Percentiles rank a stretch among this genome's conserved stretches.
Evolutionary conservation across 2,888 invertebrate genomes (phyloP).

Genomic region (Corbicula japonica): DNA sequence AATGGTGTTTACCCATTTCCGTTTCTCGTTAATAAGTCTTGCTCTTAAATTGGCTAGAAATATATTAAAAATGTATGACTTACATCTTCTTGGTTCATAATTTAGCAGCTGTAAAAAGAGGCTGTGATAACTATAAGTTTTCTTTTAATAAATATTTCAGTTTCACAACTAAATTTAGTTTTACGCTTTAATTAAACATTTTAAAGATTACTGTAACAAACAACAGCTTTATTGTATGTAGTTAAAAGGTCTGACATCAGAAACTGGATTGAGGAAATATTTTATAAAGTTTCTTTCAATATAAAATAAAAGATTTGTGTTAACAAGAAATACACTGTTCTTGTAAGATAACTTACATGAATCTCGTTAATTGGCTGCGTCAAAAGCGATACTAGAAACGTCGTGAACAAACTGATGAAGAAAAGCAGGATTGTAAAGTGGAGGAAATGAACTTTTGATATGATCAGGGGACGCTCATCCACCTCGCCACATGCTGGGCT

Average conservation of each 20-base stretch:
- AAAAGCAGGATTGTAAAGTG: slow-evolving; percentile 87
- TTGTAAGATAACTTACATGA: slow-evolving; percentile 66
- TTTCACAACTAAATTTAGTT: neutral
- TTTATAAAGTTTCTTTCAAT: neutral
- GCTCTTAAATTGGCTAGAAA: neutral
- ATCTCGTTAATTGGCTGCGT: slow-evolving; percentile 60
- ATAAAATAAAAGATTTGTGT: neutral
- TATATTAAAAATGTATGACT: neutral
- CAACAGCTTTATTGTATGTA: neutral
- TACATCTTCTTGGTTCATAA: neutral
- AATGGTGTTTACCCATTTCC: neutral
- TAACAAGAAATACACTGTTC: neutral
- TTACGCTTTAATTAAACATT: neutral
- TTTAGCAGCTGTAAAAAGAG: neutral
- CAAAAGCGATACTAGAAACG: slow-evolving; percentile 65
- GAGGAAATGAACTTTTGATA: slow-evolving; percentile 87
- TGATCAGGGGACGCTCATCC: slow-evolving; percentile 85
- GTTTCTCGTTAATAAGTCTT: neutral
- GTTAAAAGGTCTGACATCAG: neutral
- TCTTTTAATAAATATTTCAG: neutral
- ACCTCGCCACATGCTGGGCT: slow-evolving; percentile 86
- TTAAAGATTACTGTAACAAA: neutral
- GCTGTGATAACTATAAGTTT: neutral
- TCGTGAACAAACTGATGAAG: slow-evolving; percentile 82
- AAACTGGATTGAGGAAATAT: neutral